phyloP scores from a whole-genome alignment of 2,888 invertebrate species.

The Peribatodes rhomboidaria region DNA sequence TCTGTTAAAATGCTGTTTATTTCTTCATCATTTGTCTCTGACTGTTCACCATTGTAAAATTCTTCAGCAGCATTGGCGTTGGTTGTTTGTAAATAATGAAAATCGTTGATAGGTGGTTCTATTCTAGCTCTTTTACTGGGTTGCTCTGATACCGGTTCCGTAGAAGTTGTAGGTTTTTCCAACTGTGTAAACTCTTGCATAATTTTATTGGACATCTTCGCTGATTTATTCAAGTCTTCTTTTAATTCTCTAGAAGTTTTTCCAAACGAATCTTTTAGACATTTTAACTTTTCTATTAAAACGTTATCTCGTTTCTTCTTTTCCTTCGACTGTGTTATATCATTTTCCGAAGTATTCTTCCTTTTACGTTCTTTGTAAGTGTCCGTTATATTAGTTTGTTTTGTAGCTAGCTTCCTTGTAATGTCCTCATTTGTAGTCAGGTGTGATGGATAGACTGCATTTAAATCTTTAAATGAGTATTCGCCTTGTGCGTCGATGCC shows the following conservation, averaged over 20 bases:
- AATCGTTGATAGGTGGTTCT: slow-evolving; percentile 10
- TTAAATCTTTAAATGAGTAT: slow-evolving; percentile 66
- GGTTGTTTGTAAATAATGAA: slow-evolving; percentile 18
- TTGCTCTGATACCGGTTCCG: neutral
- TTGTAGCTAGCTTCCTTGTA: slow-evolving; percentile 38
- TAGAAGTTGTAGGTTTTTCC: slow-evolving; percentile 7
- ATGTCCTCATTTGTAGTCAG: slow-evolving; percentile 9
- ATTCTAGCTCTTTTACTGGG: neutral
- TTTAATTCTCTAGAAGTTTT: slow-evolving; percentile 60
- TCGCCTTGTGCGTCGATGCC: slow-evolving; percentile 81
- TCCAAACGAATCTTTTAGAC: slow-evolving; percentile 67
- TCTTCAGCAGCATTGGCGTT: slow-evolving; percentile 35
- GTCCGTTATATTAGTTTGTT: slow-evolving; percentile 62
- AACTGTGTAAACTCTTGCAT: slow-evolving; percentile 46
- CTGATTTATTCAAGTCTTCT: slow-evolving; percentile 51
- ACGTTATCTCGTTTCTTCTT: slow-evolving; percentile 71
- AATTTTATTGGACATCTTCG: slow-evolving; percentile 50
- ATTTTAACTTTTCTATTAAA: slow-evolving; percentile 66
- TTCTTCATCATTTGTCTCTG: slow-evolving; percentile 57
- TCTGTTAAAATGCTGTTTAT: slow-evolving; percentile 67
- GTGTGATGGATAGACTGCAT: slow-evolving; percentile 38
- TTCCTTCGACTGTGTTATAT: slow-evolving; percentile 64
- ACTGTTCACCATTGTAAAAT: slow-evolving; percentile 53
- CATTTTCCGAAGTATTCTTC: slow-evolving; percentile 54
- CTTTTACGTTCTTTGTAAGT: slow-evolving; percentile 69